Evolutionary conservation across 2,797 vertebrate species (phyloP).

Genomic region (Paramormyrops hopkinsi): DNA sequence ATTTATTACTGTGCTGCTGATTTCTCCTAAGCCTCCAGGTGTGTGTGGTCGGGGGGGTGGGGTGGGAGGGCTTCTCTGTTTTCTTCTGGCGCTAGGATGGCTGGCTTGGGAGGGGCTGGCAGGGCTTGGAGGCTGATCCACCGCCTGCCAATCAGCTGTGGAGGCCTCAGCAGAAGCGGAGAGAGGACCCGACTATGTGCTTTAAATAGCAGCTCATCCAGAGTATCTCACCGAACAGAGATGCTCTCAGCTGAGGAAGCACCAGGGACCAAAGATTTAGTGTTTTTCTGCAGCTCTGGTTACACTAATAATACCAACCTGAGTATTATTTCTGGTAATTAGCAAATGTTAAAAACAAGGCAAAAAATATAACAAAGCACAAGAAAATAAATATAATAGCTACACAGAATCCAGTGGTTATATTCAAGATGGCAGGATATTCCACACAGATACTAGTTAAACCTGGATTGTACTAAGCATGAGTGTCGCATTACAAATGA

Average conservation of each 20-base stretch:
- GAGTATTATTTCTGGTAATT: neutral
- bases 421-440: neutral
- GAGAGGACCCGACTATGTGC: constrained; percentile 19
- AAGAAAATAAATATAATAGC: neutral
- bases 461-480: neutral
- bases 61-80: neutral
- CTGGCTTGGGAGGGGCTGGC: constrained; percentile 11
- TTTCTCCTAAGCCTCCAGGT: constrained; percentile 1
- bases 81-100: constrained; percentile 22
- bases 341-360: neutral
- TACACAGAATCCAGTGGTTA: neutral
- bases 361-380: neutral
- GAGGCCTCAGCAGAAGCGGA: constrained; percentile 31
- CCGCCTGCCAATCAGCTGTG: constrained; percentile 44
- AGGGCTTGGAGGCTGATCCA: constrained; percentile 32
- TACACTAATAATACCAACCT: neutral
- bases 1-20: neutral
- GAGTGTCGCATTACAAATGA: neutral
- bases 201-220: neutral
- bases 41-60: neutral
- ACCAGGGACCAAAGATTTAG: neutral
- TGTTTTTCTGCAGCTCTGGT: neutral
- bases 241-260: neutral
- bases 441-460: neutral
- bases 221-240: neutral